Conservation (phyloP, 2,797 vertebrate species). For the Artibeus lituratus region DNA sequence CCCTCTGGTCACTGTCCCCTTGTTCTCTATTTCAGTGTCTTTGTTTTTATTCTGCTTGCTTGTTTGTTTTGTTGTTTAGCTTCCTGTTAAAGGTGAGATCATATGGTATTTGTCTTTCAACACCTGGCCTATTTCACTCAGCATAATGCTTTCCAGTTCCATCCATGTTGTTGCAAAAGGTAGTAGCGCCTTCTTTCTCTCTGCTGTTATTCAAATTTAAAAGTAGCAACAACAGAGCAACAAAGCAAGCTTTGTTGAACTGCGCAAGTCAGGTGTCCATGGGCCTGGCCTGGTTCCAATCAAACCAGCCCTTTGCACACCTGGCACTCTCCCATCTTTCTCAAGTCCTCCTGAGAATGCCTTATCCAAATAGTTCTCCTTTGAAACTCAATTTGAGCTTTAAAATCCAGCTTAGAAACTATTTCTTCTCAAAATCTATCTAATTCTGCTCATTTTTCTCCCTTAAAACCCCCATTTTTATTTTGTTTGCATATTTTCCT, state of each 20-base stretch:
- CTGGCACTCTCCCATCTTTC: too few species aligned
- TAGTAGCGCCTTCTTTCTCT: too few species aligned
- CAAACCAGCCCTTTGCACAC: neutral
- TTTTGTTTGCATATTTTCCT: neutral
- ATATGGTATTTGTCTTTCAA: too few species aligned
- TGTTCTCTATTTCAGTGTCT: too few species aligned
- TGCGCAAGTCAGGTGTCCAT: accelerated
- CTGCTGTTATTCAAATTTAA: too few species aligned
- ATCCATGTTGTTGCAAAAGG: too few species aligned
- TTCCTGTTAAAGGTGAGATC: too few species aligned
- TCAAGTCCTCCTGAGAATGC: neutral
- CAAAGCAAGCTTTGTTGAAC: neutral
- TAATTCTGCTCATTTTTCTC: neutral
- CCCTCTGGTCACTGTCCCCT: too few species aligned
- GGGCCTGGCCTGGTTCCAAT: neutral
- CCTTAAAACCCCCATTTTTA: neutral
- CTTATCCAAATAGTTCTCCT: neutral
- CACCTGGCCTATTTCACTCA: too few species aligned
- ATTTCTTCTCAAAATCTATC: neutral
- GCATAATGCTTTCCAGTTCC: too few species aligned
- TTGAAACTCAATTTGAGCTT: neutral
- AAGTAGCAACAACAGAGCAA: neutral
- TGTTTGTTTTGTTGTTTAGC: too few species aligned
- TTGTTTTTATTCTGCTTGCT: too few species aligned
- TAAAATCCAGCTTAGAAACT: neutral